Evolutionary conservation across 2,888 invertebrate species (phyloP).

Genomic region (Drosophila sordidapex): DNA sequence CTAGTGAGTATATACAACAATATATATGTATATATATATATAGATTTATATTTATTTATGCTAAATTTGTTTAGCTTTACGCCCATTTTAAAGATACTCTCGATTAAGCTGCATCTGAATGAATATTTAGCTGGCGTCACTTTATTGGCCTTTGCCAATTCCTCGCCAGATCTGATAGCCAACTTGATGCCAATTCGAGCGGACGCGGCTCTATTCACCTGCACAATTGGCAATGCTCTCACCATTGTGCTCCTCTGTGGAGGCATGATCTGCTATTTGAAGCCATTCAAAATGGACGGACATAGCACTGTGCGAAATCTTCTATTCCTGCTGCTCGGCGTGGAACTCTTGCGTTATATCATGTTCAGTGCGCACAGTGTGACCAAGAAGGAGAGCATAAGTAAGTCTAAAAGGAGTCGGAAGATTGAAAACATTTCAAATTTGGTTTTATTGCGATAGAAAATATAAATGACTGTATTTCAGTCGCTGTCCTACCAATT

Average conservation of each 20-base stretch:
- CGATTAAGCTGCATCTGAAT: constrained; percentile 47
- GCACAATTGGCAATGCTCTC: constrained; percentile 25
- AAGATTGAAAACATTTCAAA: neutral
- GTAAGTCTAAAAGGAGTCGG: constrained; percentile 19
- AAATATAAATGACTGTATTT: neutral
- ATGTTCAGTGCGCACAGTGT: neutral
- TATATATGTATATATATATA: neutral
- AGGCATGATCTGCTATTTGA: constrained; percentile 53
- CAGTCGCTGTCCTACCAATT: neutral
- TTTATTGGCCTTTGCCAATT: constrained; percentile 47
- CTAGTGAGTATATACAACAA: constrained; percentile 37
- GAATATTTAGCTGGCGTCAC: constrained; percentile 60
- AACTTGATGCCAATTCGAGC: constrained; percentile 47
- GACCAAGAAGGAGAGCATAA: constrained; percentile 5
- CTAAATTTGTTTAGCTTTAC: constrained; percentile 28
- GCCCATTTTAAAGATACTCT: constrained; percentile 56
- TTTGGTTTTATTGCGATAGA: neutral
- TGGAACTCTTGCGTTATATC: constrained; percentile 23
- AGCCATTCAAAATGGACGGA: constrained; percentile 58
- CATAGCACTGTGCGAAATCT: constrained; percentile 39
- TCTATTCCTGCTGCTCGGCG: constrained; percentile 44
- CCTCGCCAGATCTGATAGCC: constrained; percentile 49
- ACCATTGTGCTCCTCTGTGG: constrained; percentile 48
- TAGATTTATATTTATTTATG: neutral
- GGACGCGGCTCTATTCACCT: constrained; percentile 26